phyloP scores from a whole-genome alignment of 2,797 vertebrate genomes.

The Picus viridis region DNA sequence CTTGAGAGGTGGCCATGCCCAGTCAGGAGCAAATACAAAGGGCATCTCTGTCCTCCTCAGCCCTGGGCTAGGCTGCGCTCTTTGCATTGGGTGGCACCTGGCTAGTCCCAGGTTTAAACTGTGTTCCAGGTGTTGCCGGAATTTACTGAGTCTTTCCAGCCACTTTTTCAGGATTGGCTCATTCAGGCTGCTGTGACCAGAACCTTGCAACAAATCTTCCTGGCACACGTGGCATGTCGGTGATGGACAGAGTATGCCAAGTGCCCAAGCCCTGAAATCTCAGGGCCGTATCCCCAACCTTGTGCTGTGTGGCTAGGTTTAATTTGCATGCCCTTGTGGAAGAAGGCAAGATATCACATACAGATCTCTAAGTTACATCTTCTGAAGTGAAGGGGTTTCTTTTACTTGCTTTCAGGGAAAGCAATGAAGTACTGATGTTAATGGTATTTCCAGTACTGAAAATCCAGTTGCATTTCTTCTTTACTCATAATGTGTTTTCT shows the following conservation, averaged over 20 bases:
- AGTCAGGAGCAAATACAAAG: neutral
- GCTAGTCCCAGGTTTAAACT: neutral
- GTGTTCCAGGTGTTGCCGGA: neutral
- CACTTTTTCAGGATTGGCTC: neutral
- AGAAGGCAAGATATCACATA: neutral
- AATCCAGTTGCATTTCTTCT: neutral
- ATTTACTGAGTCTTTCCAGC: neutral
- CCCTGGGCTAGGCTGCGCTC: neutral
- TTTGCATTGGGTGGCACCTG: accelerated
- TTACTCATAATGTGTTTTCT: neutral
- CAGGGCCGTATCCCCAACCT: neutral
- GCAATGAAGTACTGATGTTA: neutral
- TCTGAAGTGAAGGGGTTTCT: neutral
- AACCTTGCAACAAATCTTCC: neutral
- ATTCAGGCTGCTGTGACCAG: neutral
- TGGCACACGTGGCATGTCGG: neutral
- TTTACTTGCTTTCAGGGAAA: neutral
- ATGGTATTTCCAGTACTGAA: conserved; percentile 5
- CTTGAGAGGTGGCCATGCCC: neutral
- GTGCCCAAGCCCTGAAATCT: neutral
- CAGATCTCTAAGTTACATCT: neutral
- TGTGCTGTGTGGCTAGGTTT: neutral
- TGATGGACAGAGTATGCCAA: neutral
- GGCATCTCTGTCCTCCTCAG: neutral
- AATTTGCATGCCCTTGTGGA: neutral